Percentiles rank a stretch among this genome's conserved stretches.
These are phyloP conservation scores for Epinephelus malabaricus DNA, from an alignment of 2,797 vertebrate species.

Conservation along the genomic window DNA sequence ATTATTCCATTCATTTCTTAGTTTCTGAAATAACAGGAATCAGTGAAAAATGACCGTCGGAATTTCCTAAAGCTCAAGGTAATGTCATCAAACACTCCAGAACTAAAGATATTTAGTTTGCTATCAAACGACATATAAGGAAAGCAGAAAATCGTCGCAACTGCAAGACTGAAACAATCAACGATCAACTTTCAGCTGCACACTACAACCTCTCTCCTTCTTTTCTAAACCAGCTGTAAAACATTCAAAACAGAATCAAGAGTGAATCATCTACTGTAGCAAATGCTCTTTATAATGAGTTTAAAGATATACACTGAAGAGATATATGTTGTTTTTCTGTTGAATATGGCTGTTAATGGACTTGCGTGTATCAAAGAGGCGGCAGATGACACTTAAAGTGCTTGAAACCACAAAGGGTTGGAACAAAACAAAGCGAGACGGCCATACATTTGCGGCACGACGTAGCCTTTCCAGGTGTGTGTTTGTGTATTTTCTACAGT, in stretches of 20 bases:
- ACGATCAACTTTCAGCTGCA: not conserved
- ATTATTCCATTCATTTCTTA: too few relatives aligned
- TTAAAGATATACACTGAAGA: slow-evolving; percentile 13
- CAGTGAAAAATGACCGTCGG: too few relatives aligned
- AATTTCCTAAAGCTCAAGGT: too few relatives aligned
- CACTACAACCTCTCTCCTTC: not conserved
- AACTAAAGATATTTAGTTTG: too few relatives aligned
- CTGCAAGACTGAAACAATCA: not conserved
- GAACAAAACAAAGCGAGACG: slow-evolving; percentile 59
- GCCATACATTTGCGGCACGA: slow-evolving; percentile 48
- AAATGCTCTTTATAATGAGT: not conserved
- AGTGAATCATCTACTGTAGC: slow-evolving; percentile 6
- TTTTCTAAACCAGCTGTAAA: not conserved
- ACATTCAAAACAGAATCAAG: not conserved
- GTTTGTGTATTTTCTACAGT: slow-evolving; percentile 24
- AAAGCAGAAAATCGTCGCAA: not conserved
- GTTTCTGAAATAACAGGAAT: too few relatives aligned
- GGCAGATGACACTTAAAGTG: slow-evolving; percentile 62
- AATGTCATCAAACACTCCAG: too few relatives aligned
- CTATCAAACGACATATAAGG: not conserved
- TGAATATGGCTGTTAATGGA: slow-evolving; percentile 58
- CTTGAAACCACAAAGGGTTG: slow-evolving; percentile 59
- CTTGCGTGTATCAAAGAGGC: slow-evolving; percentile 60
- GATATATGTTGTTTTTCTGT: slow-evolving; percentile 30
- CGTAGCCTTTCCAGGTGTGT: slow-evolving; percentile 59